These are phyloP conservation scores for Drosophila orosa DNA, from an alignment of 1,140 invertebrate species.

Conservation along the genomic window DNA sequence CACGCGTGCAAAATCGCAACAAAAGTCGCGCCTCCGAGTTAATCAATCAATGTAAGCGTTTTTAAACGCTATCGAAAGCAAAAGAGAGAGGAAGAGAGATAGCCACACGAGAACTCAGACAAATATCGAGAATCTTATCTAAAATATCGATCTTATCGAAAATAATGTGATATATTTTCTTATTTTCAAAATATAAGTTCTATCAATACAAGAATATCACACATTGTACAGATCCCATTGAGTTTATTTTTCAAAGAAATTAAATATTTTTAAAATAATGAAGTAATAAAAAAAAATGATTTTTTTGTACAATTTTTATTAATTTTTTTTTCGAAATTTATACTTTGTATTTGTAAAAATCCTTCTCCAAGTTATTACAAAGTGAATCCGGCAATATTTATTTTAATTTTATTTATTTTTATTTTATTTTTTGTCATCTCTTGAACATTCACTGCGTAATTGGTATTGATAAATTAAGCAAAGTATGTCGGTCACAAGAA, in stretches of 20 bases:
- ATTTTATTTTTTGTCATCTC: not conserved
- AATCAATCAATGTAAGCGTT: slow-evolving; percentile 80
- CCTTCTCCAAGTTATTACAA: too few relatives aligned
- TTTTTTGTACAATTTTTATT: too few relatives aligned
- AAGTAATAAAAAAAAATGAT: too few relatives aligned
- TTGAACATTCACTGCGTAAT: slow-evolving; percentile 48
- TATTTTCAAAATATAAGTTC: not conserved
- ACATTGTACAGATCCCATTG: not conserved
- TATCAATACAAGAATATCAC: not conserved
- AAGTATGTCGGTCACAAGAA: slow-evolving; percentile 66
- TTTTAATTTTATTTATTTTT: too few relatives aligned
- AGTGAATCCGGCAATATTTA: not conserved
- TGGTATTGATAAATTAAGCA: slow-evolving; percentile 76
- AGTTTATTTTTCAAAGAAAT: not conserved
- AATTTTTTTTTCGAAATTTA: too few relatives aligned
- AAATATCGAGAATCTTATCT: not conserved
- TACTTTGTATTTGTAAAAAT: not conserved
- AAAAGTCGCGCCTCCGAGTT: slow-evolving; percentile 74
- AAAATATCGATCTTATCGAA: not conserved
- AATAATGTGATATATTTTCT: not conserved
- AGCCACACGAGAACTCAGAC: too few relatives aligned
- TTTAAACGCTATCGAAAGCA: slow-evolving; percentile 38
- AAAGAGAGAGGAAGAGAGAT: not conserved
- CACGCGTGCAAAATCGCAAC: slow-evolving; percentile 67
- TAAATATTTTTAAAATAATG: not conserved